phyloP scores from a whole-genome alignment of 2,113 vertebrate genomes.

The Pelodiscus sinensis region DNA sequence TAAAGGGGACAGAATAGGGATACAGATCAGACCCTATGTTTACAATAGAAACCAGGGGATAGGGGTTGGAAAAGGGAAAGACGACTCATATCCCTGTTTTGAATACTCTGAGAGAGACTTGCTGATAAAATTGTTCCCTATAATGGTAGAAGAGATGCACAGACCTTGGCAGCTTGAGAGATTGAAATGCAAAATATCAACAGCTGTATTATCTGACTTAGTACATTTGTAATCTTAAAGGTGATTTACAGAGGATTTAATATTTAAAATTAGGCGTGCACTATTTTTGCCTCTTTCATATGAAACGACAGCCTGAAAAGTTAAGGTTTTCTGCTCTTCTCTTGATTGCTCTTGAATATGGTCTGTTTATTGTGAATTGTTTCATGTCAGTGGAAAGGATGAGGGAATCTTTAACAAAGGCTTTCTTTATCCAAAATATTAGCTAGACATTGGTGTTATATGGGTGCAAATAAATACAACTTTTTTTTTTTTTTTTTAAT shows the following conservation, averaged over 20 bases:
- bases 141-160: constrained; percentile 7
- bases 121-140: background rate
- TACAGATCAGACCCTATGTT: too few relatives aligned
- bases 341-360: background rate
- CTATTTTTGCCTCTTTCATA: background rate
- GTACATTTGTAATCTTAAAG: background rate
- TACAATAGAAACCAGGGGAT: too few relatives aligned
- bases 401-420: background rate
- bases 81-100: too few relatives aligned
- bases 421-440: background rate
- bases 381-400: background rate
- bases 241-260: background rate
- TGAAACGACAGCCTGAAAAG: constrained; percentile 24
- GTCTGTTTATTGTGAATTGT: background rate
- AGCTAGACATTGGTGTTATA: background rate
- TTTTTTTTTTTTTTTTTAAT: background rate
- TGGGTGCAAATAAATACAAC: background rate
- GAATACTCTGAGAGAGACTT: background rate
- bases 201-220: background rate
- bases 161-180: background rate
- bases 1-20: too few relatives aligned
- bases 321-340: background rate
- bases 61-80: too few relatives aligned
- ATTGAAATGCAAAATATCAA: background rate
- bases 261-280: background rate